Conservation (phyloP, 2,888 invertebrate genomes). For the Marasmarcha lunaedactyla region DNA sequence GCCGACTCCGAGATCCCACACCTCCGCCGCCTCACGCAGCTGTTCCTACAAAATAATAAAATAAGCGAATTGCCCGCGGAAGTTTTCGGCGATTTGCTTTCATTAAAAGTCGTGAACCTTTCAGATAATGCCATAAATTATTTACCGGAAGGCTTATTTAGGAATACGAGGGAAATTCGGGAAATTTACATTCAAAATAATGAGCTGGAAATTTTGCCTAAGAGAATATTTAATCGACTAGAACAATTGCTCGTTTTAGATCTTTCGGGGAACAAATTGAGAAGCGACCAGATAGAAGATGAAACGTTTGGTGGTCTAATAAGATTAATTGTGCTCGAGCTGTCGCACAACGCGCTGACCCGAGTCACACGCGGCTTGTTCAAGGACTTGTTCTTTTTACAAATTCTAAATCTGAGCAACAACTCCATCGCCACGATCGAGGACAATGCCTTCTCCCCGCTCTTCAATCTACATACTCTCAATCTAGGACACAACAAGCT, state of each 20-base stretch:
- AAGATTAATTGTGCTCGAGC: slow-evolving; percentile 85
- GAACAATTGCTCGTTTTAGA: slow-evolving; percentile 89
- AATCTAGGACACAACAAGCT: slow-evolving; percentile 90
- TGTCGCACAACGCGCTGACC: slow-evolving; percentile 85
- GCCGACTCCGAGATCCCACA: slow-evolving; percentile 83
- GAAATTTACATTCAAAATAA: slow-evolving; percentile 90
- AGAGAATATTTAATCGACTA: slow-evolving; percentile 85
- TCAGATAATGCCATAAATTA: slow-evolving; percentile 87
- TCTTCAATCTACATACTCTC: slow-evolving; percentile 90
- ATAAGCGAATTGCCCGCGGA: slow-evolving; percentile 82
- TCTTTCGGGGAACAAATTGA: slow-evolving; percentile 87
- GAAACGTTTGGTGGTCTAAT: slow-evolving; percentile 89
- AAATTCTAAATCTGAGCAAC: slow-evolving; percentile 86
- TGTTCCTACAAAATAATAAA: slow-evolving; percentile 86
- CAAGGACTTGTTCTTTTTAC: slow-evolving; percentile 88
- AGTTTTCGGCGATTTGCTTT: slow-evolving; percentile 82
- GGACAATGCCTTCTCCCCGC: slow-evolving; percentile 86
- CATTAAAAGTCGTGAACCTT: slow-evolving; percentile 84
- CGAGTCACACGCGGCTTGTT: slow-evolving; percentile 85
- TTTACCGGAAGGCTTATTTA: slow-evolving; percentile 85
- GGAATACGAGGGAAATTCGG: slow-evolving; percentile 82
- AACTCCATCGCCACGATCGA: slow-evolving; percentile 87
- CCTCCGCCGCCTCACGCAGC: slow-evolving; percentile 81
- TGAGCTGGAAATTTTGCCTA: slow-evolving; percentile 84
- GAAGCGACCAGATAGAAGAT: slow-evolving; percentile 87